phyloP scores from a whole-genome alignment of 2,888 invertebrate species.

The Crocallis elinguaria region DNA sequence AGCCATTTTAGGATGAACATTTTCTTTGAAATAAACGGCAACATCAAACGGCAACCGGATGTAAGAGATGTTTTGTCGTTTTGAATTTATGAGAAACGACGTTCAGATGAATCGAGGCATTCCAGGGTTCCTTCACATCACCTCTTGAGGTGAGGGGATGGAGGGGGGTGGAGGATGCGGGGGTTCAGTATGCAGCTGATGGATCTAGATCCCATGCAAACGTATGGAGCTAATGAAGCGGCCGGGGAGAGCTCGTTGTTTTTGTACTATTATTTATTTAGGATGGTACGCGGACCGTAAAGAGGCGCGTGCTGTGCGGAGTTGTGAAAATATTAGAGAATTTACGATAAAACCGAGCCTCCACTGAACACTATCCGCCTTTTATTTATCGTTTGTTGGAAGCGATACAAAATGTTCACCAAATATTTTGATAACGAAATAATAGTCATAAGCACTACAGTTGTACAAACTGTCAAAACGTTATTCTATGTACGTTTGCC shows the following conservation, averaged over 20 bases:
- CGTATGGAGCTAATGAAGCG: background rate
- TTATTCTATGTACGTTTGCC: too few relatives aligned
- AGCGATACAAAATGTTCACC: background rate
- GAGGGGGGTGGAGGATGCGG: too few relatives aligned
- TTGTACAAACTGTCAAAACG: too few relatives aligned
- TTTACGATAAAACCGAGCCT: slow-evolving; percentile 10
- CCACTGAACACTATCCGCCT: background rate
- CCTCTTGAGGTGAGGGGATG: too few relatives aligned
- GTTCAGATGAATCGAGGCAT: background rate
- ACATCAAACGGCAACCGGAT: slow-evolving; percentile 10
- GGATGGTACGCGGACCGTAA: background rate
- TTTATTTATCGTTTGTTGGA: slow-evolving; percentile 8
- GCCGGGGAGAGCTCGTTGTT: background rate
- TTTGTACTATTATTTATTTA: slow-evolving; percentile 16
- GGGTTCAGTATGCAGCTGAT: too few relatives aligned
- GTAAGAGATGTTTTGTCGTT: slow-evolving; percentile 3
- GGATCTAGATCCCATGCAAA: background rate
- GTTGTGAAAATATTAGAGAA: slow-evolving; percentile 13
- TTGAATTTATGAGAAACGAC: background rate
- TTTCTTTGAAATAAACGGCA: slow-evolving; percentile 4
- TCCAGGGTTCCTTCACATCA: background rate
- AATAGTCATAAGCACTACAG: too few relatives aligned
- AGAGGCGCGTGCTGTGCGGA: background rate
- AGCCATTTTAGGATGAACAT: slow-evolving; percentile 6
- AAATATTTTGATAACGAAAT: background rate